Conservation (phyloP, 2,888 invertebrate species). For the Brenthis hecate region DNA sequence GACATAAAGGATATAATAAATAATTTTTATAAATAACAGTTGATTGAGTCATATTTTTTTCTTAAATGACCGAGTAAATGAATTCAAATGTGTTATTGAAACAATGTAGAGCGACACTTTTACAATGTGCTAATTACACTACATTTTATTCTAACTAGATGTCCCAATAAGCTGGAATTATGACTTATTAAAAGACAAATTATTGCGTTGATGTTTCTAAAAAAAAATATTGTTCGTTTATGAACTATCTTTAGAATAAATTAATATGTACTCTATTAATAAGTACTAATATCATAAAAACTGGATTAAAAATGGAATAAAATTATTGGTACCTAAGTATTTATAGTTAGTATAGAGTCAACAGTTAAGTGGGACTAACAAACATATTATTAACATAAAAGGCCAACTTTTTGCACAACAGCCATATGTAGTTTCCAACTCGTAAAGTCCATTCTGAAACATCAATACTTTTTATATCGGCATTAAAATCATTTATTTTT, state of each 20-base stretch:
- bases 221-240: slow-evolving; percentile 10
- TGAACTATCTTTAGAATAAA: background rate
- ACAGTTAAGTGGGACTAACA: slow-evolving; percentile 24
- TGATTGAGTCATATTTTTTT: slow-evolving; percentile 27
- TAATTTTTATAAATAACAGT: slow-evolving; percentile 30
- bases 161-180: background rate
- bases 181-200: slow-evolving; percentile 12
- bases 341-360: slow-evolving; percentile 2
- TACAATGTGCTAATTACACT: slow-evolving; percentile 7
- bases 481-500: slow-evolving; percentile 29
- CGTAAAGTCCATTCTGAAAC: slow-evolving; percentile 26
- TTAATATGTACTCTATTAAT: slow-evolving; percentile 4
- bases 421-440: slow-evolving; percentile 30
- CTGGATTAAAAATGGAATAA: slow-evolving; percentile 10
- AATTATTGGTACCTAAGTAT: background rate
- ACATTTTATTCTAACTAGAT: no score
- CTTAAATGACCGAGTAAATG: background rate
- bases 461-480: slow-evolving; percentile 29
- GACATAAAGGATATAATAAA: slow-evolving; percentile 29
- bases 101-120: background rate
- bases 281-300: slow-evolving; percentile 16
- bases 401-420: slow-evolving; percentile 24
- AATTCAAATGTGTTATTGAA: background rate
- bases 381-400: slow-evolving; percentile 25
- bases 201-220: background rate